Evolutionary conservation across 2,888 invertebrate species (phyloP).

Genomic region (Hirtodrosophila alboralis): DNA sequence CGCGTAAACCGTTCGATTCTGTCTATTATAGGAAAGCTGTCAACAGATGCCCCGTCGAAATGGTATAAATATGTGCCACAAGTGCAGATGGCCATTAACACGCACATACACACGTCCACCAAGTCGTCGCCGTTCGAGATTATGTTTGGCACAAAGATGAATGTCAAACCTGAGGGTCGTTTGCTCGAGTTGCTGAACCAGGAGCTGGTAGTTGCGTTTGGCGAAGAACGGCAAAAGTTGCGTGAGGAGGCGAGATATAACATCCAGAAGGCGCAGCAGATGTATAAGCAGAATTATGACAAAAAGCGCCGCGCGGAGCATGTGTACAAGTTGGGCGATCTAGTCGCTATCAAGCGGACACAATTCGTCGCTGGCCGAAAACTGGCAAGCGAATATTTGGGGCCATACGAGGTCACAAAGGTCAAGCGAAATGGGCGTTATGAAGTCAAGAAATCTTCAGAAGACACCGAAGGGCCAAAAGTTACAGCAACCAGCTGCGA

Average conservation of each 20-base stretch:
- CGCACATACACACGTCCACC: too few species aligned
- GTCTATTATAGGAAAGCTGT: too few species aligned
- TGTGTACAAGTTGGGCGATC: slow-evolving; percentile 25
- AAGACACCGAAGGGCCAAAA: slow-evolving; percentile 24
- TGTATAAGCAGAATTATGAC: slow-evolving; percentile 31
- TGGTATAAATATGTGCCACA: too few species aligned
- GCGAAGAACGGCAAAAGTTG: background rate
- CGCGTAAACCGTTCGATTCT: too few species aligned
- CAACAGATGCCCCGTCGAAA: too few species aligned
- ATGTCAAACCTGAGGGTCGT: background rate
- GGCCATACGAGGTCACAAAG: slow-evolving; percentile 39
- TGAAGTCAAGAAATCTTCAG: slow-evolving; percentile 22
- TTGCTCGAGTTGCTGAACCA: background rate
- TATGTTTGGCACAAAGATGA: too few species aligned
- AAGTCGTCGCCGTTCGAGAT: too few species aligned
- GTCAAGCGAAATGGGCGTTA: slow-evolving; percentile 37
- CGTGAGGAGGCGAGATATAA: background rate
- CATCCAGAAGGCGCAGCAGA: slow-evolving; percentile 28
- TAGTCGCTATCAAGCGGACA: slow-evolving; percentile 40
- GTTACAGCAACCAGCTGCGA: slow-evolving; percentile 33
- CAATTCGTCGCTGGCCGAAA: slow-evolving; percentile 44
- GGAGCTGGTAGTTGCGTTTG: background rate
- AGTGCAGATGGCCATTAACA: too few species aligned
- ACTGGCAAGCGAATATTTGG: slow-evolving; percentile 35
- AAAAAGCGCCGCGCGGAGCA: slow-evolving; percentile 22